These are phyloP conservation scores for Drosophila quasianomalipes DNA, from an alignment of 2,888 invertebrate species.

Conservation along the genomic window DNA sequence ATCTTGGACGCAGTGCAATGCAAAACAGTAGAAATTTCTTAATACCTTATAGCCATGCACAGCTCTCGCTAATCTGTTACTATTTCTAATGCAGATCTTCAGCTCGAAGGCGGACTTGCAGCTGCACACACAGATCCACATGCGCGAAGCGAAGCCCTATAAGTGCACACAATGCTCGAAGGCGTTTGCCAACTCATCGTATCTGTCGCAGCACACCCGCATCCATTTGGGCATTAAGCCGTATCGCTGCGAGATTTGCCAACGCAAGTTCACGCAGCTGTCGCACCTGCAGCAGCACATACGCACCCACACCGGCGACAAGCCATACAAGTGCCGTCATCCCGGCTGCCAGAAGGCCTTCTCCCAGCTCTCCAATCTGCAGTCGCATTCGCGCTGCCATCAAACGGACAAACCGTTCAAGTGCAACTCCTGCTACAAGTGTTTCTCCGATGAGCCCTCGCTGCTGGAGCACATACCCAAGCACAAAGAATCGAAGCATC, in stretches of 20 bases:
- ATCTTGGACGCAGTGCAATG: not conserved
- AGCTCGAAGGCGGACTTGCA: slow-evolving; percentile 98
- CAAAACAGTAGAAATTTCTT: not conserved
- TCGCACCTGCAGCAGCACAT: slow-evolving; percentile 99
- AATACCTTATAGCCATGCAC: no score
- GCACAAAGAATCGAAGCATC: slow-evolving; percentile 99
- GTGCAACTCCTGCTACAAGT: slow-evolving; percentile 99
- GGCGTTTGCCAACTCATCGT: slow-evolving; percentile 99
- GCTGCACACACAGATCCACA: slow-evolving; percentile 98
- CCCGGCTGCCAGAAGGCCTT: slow-evolving; percentile 99
- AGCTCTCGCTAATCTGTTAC: not conserved
- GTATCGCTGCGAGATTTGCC: slow-evolving; percentile 99
- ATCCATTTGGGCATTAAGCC: slow-evolving; percentile 99
- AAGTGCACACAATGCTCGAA: slow-evolving; percentile 99
- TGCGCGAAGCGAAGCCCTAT: slow-evolving; percentile 99
- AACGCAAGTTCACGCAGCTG: slow-evolving; percentile 99
- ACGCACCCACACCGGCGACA: slow-evolving; percentile 99
- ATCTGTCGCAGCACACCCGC: slow-evolving; percentile 99
- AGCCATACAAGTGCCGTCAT: slow-evolving; percentile 99
- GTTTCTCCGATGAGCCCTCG: slow-evolving; percentile 98
- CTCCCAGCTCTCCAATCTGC: slow-evolving; percentile 99
- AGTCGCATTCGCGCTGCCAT: slow-evolving; percentile 99
- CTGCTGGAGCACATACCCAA: slow-evolving; percentile 99
- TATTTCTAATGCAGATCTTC: slow-evolving; percentile 92
- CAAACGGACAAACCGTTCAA: slow-evolving; percentile 99